phyloP scores from a whole-genome alignment of 2,888 invertebrate genomes.

The Drosophila testacea region DNA sequence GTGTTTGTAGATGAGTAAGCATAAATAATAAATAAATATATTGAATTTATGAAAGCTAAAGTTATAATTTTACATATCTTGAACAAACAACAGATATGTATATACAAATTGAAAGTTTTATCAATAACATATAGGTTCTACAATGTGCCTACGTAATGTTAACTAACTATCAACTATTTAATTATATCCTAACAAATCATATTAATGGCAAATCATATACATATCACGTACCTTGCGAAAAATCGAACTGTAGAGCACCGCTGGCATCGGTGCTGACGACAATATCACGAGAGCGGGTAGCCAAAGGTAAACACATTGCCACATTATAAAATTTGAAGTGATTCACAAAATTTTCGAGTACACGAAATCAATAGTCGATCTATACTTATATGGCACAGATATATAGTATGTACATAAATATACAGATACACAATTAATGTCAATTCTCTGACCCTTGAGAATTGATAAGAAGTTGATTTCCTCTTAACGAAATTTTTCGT shows the following conservation, averaged over 20 bases:
- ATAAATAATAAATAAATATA: too few species aligned
- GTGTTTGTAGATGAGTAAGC: too few species aligned
- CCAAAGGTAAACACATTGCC: conserved; percentile 28
- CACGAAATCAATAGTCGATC: conserved; percentile 26
- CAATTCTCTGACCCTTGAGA: conserved; percentile 23
- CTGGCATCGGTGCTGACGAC: conserved; percentile 9
- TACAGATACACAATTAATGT: conserved; percentile 38
- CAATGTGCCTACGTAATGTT: conserved; percentile 5
- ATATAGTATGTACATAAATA: background rate
- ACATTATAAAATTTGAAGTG: conserved; percentile 48
- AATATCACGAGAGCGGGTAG: conserved; percentile 41
- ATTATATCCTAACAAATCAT: conserved; percentile 14
- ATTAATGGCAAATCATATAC: conserved; percentile 15
- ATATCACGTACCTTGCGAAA: conserved; percentile 54
- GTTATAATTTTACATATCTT: too few species aligned
- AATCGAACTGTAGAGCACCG: conserved; percentile 25
- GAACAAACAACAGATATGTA: background rate
- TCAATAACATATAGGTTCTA: conserved; percentile 3
- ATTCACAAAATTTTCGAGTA: conserved; percentile 31
- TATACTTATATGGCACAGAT: conserved; percentile 11
- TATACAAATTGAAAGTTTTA: background rate
- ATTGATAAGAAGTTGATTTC: conserved; percentile 60
- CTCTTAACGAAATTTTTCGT: conserved; percentile 19
- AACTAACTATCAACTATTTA: conserved; percentile 1
- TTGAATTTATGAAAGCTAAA: too few species aligned